phyloP scores from a whole-genome alignment of 2,797 vertebrate genomes.

The Gadopsis bispinosus region DNA sequence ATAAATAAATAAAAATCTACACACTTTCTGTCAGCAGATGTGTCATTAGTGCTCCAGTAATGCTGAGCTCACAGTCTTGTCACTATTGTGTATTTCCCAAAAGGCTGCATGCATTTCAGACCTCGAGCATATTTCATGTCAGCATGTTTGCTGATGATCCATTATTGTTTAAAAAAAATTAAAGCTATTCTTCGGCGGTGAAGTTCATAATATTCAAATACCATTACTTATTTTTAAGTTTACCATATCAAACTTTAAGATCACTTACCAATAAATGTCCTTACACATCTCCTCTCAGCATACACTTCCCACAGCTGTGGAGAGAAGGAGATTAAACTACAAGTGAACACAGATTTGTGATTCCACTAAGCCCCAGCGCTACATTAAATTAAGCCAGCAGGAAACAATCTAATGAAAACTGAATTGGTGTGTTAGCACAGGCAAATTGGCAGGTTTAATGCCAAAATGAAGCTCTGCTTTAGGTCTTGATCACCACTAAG shows the following conservation, averaged over 20 bases:
- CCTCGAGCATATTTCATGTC: slow-evolving; percentile 19
- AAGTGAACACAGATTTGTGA: slow-evolving; percentile 3
- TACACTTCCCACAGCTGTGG: slow-evolving; percentile 97
- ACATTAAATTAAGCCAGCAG: background rate
- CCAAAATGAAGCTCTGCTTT: background rate
- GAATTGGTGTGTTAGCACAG: background rate
- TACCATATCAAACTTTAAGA: background rate
- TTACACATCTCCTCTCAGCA: slow-evolving; percentile 91
- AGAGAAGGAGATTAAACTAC: slow-evolving; percentile 2
- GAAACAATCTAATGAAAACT: background rate
- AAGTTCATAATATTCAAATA: slow-evolving; percentile 2
- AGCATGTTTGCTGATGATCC: slow-evolving; percentile 55
- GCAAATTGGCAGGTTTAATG: background rate
- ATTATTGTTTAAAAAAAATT: slow-evolving; percentile 15
- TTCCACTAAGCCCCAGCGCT: background rate
- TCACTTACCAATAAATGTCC: slow-evolving; percentile 95
- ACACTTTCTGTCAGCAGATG: slow-evolving; percentile 33
- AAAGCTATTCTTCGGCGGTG: background rate
- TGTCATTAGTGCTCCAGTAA: slow-evolving; percentile 49
- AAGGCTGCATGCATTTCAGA: slow-evolving; percentile 30
- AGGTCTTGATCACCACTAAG: background rate
- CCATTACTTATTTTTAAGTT: background rate
- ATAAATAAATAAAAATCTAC: background rate
- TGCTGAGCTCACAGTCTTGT: slow-evolving; percentile 60
- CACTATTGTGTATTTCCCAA: slow-evolving; percentile 44